phyloP scores from a whole-genome alignment of 2,797 vertebrate species.

The Taeniopygia guttata region DNA sequence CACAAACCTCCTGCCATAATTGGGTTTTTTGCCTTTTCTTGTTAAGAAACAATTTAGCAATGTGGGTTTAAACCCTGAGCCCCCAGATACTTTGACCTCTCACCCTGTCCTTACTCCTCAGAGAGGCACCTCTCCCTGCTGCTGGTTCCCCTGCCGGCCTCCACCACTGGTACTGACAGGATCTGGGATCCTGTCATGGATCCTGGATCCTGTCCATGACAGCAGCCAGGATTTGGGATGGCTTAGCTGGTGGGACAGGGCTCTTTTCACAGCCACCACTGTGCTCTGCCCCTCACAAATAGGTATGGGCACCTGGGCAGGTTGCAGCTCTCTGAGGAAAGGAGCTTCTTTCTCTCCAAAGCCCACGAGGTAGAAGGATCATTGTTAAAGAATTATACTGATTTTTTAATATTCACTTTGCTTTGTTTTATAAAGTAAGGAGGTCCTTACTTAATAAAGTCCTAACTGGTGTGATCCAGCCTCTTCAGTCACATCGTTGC shows the following conservation, averaged over 20 bases:
- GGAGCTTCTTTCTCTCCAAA: conserved; percentile 75
- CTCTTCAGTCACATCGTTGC: background rate
- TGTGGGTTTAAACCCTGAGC: background rate
- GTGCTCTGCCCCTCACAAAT: background rate
- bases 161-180: fast-evolving
- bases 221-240: background rate
- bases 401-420: background rate
- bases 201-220: background rate
- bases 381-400: background rate
- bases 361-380: conserved; percentile 75
- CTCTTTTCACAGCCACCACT: background rate
- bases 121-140: fast-evolving
- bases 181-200: too few relatives aligned
- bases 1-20: background rate
- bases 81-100: too few relatives aligned
- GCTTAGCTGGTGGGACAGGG: too few relatives aligned
- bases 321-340: background rate
- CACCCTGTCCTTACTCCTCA: fast-evolving
- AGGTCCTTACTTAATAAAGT: too few relatives aligned
- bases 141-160: fast-evolving
- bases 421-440: background rate
- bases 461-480: background rate
- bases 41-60: background rate
- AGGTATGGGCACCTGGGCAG: too few relatives aligned
- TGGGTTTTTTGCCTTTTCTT: background rate